Evolutionary conservation across 1,140 invertebrate genomes (phyloP), one percentile per base, ranked within the genome.

Genomic region (Coelopa frigida): DNA sequence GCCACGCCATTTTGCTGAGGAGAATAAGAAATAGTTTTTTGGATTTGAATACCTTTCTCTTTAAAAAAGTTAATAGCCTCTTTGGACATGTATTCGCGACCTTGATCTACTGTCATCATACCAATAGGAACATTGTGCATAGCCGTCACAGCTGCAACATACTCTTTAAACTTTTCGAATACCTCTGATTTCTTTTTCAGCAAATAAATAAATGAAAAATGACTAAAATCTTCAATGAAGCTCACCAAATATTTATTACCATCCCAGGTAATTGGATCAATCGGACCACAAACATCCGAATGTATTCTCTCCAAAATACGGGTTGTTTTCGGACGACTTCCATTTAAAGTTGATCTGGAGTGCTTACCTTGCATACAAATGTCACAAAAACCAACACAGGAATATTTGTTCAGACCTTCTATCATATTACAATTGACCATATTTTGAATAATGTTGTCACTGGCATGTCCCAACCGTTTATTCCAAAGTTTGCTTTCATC

Each of bases 161-260:
- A n/a, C 39, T 24, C 21, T 24, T 46, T 36, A 27, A 46, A 26
- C 3, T n/a, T 20, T 14, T 26, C 20, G 20, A 46, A 46, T n/a
- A 46, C 44, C 18, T 37, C 17, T 10, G 32, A 36, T 15, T 46
- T 46, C 17, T 46, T 36, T 15, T 36, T 24, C 8, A 46, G 24
- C 3, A 36, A 20, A 27, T 46, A 46, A 23, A 46, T 37, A 7
- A 36, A 38, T 44, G 49, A 63, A 70, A 53, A n/a, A n/a, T n/a
- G n/a, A n/a, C 59, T 52, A 50, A 39, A 72, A 53, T 72, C 61
- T 52, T 72, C 70, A 32, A 60, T 59, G 31, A 69, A 67, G 17
- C 58, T 58, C 15, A 69, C 48, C 54, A 70, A 67, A 51, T 71
- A 72, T 21, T 51, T 58, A 20, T 54, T 39, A 21, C 56, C 53